Evolutionary conservation across 2,113 vertebrate genomes (phyloP).

Genomic region (Haliaeetus leucogaster): DNA sequence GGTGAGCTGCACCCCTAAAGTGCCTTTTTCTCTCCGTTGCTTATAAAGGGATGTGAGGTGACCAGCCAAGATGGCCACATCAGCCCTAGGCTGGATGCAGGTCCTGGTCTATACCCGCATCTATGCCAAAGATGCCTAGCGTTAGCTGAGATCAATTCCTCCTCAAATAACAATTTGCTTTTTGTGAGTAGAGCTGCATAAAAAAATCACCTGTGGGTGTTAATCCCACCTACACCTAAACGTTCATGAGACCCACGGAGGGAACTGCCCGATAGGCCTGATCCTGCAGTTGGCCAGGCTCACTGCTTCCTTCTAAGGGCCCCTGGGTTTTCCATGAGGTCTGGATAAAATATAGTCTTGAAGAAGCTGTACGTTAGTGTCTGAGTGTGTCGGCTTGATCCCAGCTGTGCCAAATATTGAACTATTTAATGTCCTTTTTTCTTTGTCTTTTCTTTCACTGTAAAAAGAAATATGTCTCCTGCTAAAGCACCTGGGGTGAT

Average conservation of each 20-base stretch:
- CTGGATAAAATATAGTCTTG: accelerated
- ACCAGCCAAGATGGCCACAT: background rate
- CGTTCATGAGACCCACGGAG: accelerated
- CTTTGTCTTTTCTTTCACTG: background rate
- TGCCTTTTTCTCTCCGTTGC: background rate
- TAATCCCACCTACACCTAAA: background rate
- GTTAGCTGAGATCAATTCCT: background rate
- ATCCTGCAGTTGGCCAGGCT: accelerated
- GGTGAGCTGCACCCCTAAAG: background rate
- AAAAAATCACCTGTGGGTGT: background rate
- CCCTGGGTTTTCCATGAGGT: background rate
- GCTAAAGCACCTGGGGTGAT: background rate
- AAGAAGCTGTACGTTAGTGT: background rate
- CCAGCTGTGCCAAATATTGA: background rate
- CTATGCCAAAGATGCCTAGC: background rate
- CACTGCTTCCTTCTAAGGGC: background rate
- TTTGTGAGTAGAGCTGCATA: background rate
- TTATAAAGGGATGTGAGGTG: background rate
- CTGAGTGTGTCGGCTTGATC: background rate
- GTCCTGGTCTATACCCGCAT: background rate
- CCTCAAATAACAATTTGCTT: background rate
- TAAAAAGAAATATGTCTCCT: background rate
- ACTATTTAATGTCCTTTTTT: background rate
- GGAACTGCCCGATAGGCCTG: too few relatives aligned
- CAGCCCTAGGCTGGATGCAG: background rate